Evolutionary conservation across 2,797 vertebrate species (phyloP), one percentile per base, ranked within the genome.

Genomic region (Hirundo rustica): DNA sequence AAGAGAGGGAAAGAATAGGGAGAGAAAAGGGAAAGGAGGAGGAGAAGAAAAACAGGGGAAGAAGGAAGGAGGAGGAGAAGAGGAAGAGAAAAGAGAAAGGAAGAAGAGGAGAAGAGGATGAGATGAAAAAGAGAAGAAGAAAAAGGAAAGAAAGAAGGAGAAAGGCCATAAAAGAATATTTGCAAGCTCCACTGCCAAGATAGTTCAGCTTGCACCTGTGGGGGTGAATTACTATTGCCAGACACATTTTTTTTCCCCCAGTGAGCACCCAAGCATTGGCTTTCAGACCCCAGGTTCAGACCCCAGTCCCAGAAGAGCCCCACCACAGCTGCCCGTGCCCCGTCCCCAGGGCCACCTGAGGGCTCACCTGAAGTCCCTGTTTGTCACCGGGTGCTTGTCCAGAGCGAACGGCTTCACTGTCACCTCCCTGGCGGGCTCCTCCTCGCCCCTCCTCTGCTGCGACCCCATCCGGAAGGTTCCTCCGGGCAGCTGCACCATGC

Each of bases 381-480:
- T 99, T 5, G 99, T 99, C 80, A 99, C 98, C 0, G 99, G 99
- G 64, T 98, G 98, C 81, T 79, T 97, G 96, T 99, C 99, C 0
- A 99, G 97, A 23, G 96, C 94, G 66, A 99, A 99, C 0, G 98
- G 96, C 65, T 92, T 95, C 60, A 99, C 93, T 1, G 81, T 77
- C 51, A 98, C 98, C 94, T 98, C 97, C 92, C 90, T 96, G 38
- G 54, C 26, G 1, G 98, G 98, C 2, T 97, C 97, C 90, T 98
- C 98, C 40, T 98, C 98, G 21, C 98, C 98, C 89, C 96, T 98
- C 18, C 97, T 97, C 80, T 98, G 98, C 16, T 66, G 88, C 38
- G 98, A 98, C 47, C 98, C 99, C 98, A 99, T 98, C 62, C 94
- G 93, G 94, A 99, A 97, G 36, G 57, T 97, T 10, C 99, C 99